Evolutionary conservation across 2,797 vertebrate species (phyloP), one percentile per base, ranked within the genome.

Genomic region (Gallinago stenura): DNA sequence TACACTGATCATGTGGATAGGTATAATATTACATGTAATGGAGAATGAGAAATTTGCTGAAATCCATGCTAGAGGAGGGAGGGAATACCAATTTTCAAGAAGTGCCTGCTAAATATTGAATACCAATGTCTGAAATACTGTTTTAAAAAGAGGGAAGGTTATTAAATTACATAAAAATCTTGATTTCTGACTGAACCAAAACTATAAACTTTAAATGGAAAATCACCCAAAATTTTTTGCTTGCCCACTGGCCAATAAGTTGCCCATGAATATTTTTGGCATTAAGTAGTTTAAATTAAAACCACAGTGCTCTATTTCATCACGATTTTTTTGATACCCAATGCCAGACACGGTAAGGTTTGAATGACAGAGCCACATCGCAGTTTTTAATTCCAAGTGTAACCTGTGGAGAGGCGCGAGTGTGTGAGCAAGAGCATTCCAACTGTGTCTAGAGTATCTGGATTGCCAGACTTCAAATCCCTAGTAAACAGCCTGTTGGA

Each of bases 361-460:
- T 95, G 95, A 97, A 97, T 97, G 97, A 97, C 96, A 96, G 93
- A 96, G 86, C 71, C 97, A 97, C 92, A 94, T 85, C 61, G 57
- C 65, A 84, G 95, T 51, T 95, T 94, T 95, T 89, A 95, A 92
- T 95, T 97, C 93, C 97, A 93, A 95, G 75, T 65, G 93, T 92
- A 97, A 96, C 95, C 96, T 97, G 95, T 9, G 1, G 81, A 94
- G 88, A 90, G 81, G 62, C 53, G 7, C 1, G 46, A 95, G 88
- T 75, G 91, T 86, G 88, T 82, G 80, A 91, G 94, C 91, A 86
- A 65, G 84, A 75, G 92, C 95, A 95, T 97, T 95, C 97, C 96
- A 93, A 97, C 94, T 92, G 95, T 94, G 97, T 97, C 95, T 97
- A 97, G 92, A 94, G 90, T 96, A 95, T 97, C 97, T 95, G 81